phyloP scores from a whole-genome alignment of 2,888 invertebrate genomes.

The Iselma pallidipennis region DNA sequence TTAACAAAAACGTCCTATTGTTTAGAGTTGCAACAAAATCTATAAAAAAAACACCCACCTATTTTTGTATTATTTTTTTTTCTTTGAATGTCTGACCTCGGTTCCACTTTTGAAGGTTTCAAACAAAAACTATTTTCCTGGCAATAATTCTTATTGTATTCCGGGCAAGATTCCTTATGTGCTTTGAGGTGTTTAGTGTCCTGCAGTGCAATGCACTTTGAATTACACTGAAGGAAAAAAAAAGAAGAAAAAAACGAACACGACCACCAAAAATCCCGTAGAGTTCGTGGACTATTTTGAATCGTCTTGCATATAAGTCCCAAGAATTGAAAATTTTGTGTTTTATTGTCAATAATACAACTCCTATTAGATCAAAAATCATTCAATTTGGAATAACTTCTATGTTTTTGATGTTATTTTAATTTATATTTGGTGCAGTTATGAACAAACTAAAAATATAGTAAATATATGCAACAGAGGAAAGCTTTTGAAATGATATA shows the following conservation, averaged over 20 bases:
- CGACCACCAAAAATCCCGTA: constrained; percentile 2
- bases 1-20: constrained; percentile 21
- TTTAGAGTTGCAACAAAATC: constrained; percentile 19
- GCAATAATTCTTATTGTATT: constrained; percentile 46
- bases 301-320: not conserved
- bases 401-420: too few relatives aligned
- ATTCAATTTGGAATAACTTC: too few relatives aligned
- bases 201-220: constrained; percentile 49
- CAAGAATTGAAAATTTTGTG: not conserved
- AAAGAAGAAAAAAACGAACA: constrained; percentile 12
- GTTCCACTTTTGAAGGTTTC: constrained; percentile 34
- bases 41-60: constrained; percentile 8
- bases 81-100: constrained; percentile 23
- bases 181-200: constrained; percentile 46
- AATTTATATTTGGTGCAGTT: constrained; percentile 4
- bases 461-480: not conserved
- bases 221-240: constrained; percentile 46
- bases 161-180: constrained; percentile 46
- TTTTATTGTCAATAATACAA: too few relatives aligned
- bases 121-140: constrained; percentile 48
- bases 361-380: too few relatives aligned
- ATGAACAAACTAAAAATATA: not conserved
- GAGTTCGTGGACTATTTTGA: constrained; percentile 1
- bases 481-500: constrained; percentile 3
- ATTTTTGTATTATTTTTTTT: constrained; percentile 18